phyloP scores from a whole-genome alignment of 2,113 vertebrate species.

The Lagopus muta region DNA sequence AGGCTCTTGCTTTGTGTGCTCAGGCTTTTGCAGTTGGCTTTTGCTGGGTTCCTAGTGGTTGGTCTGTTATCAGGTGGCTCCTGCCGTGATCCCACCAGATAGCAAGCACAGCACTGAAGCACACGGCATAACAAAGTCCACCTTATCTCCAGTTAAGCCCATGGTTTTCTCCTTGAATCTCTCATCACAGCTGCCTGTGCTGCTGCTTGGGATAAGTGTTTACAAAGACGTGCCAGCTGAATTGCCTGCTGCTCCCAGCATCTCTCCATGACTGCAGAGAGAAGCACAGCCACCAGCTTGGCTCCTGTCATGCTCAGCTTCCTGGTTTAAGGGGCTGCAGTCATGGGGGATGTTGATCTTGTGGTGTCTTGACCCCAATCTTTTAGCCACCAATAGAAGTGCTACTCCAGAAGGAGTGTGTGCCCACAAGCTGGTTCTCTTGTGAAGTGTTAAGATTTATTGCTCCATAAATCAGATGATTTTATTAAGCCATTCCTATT shows the following conservation, averaged over 20 bases:
- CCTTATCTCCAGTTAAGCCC: constrained; percentile 16
- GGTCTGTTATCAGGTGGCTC: neutral
- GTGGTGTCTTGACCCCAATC: neutral
- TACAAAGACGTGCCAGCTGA: neutral
- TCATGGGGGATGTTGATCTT: neutral
- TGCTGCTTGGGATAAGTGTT: neutral
- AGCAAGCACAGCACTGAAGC: neutral
- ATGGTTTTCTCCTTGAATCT: neutral
- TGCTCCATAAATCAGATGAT: neutral
- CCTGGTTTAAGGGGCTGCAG: neutral
- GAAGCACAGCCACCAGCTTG: neutral
- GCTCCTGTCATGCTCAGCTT: neutral
- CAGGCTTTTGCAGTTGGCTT: neutral
- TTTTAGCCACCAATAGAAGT: neutral
- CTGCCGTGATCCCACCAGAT: neutral
- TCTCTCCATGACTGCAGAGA: neutral
- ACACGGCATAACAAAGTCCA: neutral
- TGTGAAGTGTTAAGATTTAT: neutral
- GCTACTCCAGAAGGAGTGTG: neutral
- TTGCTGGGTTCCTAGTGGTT: neutral
- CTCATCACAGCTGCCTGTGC: neutral
- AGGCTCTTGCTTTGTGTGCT: neutral
- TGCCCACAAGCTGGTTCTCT: neutral
- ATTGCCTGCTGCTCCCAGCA: neutral
- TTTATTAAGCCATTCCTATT: neutral